Conservation (phyloP, 2,797 vertebrate genomes). For the Euthynnus affinis region DNA sequence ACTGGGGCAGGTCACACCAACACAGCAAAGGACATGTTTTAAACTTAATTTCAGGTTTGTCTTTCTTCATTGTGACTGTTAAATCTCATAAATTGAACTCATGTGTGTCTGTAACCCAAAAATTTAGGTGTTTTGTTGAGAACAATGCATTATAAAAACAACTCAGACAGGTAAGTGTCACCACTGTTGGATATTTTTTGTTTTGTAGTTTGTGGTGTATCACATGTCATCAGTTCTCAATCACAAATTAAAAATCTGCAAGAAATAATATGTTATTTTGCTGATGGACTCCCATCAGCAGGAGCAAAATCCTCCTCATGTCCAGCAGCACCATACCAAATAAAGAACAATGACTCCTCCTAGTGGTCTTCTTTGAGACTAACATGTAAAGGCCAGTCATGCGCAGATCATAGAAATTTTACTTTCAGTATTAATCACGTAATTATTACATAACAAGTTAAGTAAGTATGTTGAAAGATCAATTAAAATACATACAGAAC, state of each 20-base stretch:
- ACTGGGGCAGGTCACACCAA: no score
- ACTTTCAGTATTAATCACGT: neutral
- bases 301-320: neutral
- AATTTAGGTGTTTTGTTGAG: neutral
- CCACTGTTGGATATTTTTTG: neutral
- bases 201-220: neutral
- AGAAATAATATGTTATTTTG: neutral
- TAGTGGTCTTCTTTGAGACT: conserved; percentile 35
- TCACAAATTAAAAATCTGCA: neutral
- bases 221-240: neutral
- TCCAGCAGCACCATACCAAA: neutral
- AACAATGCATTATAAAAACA: neutral
- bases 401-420: neutral
- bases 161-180: neutral
- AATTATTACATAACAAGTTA: neutral
- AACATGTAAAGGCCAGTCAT: neutral
- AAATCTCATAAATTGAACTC: no score
- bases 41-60: neutral
- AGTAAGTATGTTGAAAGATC: neutral
- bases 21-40: no score
- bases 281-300: neutral
- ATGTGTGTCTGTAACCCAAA: neutral
- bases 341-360: conserved; percentile 49
- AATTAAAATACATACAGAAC: no score
- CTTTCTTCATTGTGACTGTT: no score